Conservation (phyloP, 1,140 invertebrate species). For the Drosophila paulistorum region DNA sequence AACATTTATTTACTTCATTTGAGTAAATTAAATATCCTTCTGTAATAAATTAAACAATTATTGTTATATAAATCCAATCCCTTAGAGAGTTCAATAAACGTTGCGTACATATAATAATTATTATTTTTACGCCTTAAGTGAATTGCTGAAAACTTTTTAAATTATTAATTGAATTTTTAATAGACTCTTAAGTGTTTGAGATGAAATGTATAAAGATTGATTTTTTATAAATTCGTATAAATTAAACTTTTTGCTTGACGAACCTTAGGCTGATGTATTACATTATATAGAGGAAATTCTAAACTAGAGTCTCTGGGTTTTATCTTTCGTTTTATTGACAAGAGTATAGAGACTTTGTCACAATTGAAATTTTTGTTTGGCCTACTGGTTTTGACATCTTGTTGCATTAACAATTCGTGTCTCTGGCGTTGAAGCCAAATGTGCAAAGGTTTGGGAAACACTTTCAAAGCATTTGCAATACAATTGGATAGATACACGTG, state of each 20-base stretch:
- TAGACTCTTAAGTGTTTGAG: neutral
- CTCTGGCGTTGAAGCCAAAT: slow-evolving; percentile 54
- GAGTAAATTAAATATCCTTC: no score
- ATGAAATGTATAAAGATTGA: neutral
- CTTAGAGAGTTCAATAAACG: neutral
- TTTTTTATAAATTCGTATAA: neutral
- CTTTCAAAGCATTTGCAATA: slow-evolving; percentile 78
- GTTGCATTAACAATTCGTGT: slow-evolving; percentile 62
- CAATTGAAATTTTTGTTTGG: neutral
- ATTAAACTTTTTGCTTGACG: neutral
- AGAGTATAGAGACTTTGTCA: slow-evolving; percentile 3
- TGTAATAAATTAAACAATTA: no score
- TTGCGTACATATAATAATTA: neutral
- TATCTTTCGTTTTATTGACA: neutral
- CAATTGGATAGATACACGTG: slow-evolving; percentile 71
- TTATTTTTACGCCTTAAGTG: neutral
- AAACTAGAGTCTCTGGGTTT: neutral
- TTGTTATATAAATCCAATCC: neutral
- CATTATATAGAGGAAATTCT: no score
- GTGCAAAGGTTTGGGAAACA: slow-evolving; percentile 77
- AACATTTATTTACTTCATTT: no score
- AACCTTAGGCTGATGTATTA: neutral
- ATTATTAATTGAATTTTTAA: neutral
- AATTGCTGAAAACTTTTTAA: neutral
- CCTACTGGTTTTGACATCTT: slow-evolving; percentile 31